These are phyloP conservation scores for Fregata magnificens DNA, from an alignment of 2,113 vertebrate species.

Conservation along the genomic window DNA sequence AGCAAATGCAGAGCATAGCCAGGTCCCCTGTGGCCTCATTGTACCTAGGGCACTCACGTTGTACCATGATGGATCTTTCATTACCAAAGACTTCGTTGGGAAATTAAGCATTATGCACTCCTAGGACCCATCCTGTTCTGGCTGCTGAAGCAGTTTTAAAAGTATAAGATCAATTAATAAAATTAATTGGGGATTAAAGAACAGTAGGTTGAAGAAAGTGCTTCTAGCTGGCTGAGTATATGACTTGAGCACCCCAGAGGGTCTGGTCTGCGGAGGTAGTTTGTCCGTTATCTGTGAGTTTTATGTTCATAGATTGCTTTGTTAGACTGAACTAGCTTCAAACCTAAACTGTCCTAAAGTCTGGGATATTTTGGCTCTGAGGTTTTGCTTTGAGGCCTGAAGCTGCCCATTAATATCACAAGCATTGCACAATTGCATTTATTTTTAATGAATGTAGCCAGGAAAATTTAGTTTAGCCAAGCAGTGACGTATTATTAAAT, in stretches of 20 bases:
- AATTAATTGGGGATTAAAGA: conserved; percentile 2
- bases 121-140: neutral
- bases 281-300: neutral
- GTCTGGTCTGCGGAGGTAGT: neutral
- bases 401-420: neutral
- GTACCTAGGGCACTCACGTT: conserved; percentile 39
- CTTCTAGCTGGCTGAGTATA: neutral
- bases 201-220: neutral
- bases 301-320: neutral
- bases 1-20: neutral
- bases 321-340: neutral
- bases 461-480: neutral
- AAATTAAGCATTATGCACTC: neutral
- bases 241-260: neutral
- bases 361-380: neutral
- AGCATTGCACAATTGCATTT: neutral
- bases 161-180: conserved; percentile 20
- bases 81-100: neutral
- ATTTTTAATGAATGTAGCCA: neutral
- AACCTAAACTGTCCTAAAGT: neutral
- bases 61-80: conserved; percentile 36
- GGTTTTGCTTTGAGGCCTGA: neutral
- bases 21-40: conserved; percentile 16
- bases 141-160: conserved; percentile 32
- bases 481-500: neutral